Evolutionary conservation across 2,888 invertebrate genomes (phyloP).

Genomic region (Phaonia tiefii): DNA sequence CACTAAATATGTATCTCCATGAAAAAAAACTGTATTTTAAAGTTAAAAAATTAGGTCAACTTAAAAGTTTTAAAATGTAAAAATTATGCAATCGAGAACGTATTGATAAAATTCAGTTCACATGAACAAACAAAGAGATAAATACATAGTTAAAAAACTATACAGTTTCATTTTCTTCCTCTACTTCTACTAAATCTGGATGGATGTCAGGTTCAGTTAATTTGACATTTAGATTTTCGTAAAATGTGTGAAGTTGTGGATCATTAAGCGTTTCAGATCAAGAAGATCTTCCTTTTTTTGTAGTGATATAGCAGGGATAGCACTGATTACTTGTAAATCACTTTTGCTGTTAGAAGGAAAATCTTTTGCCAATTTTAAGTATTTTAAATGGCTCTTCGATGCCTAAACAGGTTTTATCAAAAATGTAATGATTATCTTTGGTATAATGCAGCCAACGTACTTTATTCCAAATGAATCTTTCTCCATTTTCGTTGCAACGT

Average conservation of each 20-base stretch:
- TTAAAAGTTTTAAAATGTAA: too few relatives aligned
- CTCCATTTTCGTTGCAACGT: slow-evolving; percentile 50
- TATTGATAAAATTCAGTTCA: too few relatives aligned
- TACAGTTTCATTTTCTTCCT: too few relatives aligned
- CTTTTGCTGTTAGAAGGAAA: slow-evolving; percentile 42
- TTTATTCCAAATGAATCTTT: slow-evolving; percentile 53
- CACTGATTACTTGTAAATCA: slow-evolving; percentile 45
- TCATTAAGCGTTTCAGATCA: slow-evolving; percentile 47
- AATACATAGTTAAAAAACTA: too few relatives aligned
- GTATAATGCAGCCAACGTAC: slow-evolving; percentile 60
- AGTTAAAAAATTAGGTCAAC: too few relatives aligned
- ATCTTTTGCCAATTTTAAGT: slow-evolving; percentile 56
- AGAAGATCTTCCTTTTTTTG: slow-evolving; percentile 53
- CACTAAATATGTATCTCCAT: too few relatives aligned
- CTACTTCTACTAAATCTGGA: slow-evolving; percentile 49
- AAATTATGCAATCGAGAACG: too few relatives aligned
- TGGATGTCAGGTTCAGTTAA: slow-evolving; percentile 51
- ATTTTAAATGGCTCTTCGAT: slow-evolving; percentile 57
- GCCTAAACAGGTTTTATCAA: slow-evolving; percentile 58
- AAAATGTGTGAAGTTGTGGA: slow-evolving; percentile 56
- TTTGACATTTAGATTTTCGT: too few relatives aligned
- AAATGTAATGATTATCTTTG: slow-evolving; percentile 45
- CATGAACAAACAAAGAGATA: too few relatives aligned
- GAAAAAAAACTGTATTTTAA: too few relatives aligned
- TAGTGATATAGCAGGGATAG: slow-evolving; percentile 48